Conservation (phyloP, 2,797 vertebrate species). For the Catharus ustulatus region DNA sequence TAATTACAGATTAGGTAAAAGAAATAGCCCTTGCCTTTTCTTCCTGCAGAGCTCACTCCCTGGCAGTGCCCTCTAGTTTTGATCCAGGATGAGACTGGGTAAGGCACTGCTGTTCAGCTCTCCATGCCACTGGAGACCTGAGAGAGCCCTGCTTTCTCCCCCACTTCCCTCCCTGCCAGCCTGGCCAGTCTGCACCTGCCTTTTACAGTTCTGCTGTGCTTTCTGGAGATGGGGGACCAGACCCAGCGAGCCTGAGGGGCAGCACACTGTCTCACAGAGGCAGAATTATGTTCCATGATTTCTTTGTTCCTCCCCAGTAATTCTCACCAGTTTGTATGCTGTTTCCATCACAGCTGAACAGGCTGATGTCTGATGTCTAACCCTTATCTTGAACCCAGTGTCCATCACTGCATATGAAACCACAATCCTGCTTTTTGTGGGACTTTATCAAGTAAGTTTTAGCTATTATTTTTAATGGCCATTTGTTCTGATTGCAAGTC, state of each 20-base stretch:
- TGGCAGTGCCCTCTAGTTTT: background rate
- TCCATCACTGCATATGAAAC: background rate
- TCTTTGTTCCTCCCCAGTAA: background rate
- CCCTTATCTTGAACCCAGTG: background rate
- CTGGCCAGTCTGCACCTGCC: background rate
- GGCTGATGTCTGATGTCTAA: background rate
- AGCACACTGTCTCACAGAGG: background rate
- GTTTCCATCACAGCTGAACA: background rate
- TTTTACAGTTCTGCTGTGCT: background rate
- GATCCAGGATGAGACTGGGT: background rate
- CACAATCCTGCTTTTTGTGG: background rate
- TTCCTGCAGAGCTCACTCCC: fast-evolving
- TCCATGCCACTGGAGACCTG: background rate
- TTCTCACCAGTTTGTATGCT: background rate
- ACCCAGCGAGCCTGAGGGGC: background rate
- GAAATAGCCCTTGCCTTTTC: background rate
- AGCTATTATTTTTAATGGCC: background rate
- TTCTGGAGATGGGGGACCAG: background rate
- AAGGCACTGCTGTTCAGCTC: background rate
- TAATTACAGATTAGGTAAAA: background rate
- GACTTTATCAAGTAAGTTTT: background rate
- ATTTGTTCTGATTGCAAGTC: background rate
- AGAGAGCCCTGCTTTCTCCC: background rate
- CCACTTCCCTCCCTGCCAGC: background rate
- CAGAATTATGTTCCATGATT: background rate